A percentile compares a stretch with the other conserved stretches of the same genome.
Conservation (phyloP, 2,797 vertebrate species). For the Takifugu ocellatus region DNA sequence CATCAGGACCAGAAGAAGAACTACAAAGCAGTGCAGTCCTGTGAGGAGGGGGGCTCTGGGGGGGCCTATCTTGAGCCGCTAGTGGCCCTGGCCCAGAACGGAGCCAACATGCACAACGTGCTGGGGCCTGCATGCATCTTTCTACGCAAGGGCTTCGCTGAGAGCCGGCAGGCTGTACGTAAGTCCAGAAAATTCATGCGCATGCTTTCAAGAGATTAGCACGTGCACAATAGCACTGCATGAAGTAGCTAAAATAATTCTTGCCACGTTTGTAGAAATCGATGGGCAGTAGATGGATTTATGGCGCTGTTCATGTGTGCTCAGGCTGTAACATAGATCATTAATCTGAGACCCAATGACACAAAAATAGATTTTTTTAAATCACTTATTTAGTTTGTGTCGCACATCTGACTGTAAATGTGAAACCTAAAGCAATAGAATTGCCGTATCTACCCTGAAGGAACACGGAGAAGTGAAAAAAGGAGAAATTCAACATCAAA, state of each 20-base stretch:
- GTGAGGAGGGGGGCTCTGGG: constrained; percentile 84
- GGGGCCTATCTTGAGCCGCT: constrained; percentile 85
- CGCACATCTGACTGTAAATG: too few species aligned
- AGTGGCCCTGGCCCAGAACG: constrained; percentile 91
- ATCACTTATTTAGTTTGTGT: too few species aligned
- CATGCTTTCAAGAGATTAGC: constrained; percentile 53
- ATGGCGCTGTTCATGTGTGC: too few species aligned
- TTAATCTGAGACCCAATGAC: too few species aligned
- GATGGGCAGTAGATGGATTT: neutral
- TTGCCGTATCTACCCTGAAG: too few species aligned
- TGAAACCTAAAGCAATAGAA: too few species aligned
- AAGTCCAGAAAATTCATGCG: constrained; percentile 81
- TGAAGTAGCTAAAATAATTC: neutral
- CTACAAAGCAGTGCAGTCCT: constrained; percentile 89
- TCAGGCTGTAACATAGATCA: too few species aligned
- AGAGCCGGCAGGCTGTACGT: constrained; percentile 99
- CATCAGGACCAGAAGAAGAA: constrained; percentile 90
- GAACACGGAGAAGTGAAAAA: too few species aligned
- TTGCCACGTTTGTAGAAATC: neutral
- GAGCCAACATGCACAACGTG: constrained; percentile 93
- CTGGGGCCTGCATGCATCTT: constrained; percentile 99
- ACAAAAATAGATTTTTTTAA: too few species aligned
- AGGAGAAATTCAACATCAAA: too few species aligned
- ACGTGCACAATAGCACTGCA: constrained; percentile 4
- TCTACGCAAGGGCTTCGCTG: constrained; percentile 98